Conservation (phyloP, 1,140 invertebrate genomes). For the Campoletis sonorensis region DNA sequence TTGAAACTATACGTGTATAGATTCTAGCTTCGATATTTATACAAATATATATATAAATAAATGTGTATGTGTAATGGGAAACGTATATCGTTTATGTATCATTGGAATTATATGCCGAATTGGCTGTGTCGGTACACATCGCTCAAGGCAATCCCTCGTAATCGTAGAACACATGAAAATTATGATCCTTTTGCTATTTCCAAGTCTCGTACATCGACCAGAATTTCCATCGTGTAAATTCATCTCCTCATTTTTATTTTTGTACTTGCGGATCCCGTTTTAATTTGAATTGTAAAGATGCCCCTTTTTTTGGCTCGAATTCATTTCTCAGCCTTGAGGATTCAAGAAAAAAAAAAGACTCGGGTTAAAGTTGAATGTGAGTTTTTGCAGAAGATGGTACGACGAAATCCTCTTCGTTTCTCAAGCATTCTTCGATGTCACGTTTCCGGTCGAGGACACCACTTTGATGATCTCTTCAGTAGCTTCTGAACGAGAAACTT, state of each 20-base stretch:
- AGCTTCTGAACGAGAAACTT: neutral
- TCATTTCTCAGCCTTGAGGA: no score
- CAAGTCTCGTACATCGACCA: no score
- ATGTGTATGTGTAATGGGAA: neutral
- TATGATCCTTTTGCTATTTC: no score
- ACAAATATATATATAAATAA: neutral
- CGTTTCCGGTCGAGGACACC: neutral
- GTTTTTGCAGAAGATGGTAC: no score
- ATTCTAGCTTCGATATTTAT: neutral
- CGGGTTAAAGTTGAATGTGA: no score
- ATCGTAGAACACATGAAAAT: neutral
- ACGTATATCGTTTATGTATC: constrained; percentile 38
- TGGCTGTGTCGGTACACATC: constrained; percentile 33
- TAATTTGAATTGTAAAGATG: no score
- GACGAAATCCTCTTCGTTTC: neutral
- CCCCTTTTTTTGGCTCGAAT: no score
- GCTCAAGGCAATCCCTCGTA: constrained; percentile 19
- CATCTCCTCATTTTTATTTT: no score
- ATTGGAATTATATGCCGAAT: constrained; percentile 42
- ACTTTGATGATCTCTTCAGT: neutral
- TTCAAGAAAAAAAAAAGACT: no score
- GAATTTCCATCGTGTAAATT: no score
- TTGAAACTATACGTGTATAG: constrained; percentile 44
- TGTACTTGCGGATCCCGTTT: no score
- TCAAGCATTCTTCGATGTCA: neutral